Base-by-base conservation (phyloP, 2,888 invertebrate genomes). In the Spatulosminthurus flaviceps region DNA sequence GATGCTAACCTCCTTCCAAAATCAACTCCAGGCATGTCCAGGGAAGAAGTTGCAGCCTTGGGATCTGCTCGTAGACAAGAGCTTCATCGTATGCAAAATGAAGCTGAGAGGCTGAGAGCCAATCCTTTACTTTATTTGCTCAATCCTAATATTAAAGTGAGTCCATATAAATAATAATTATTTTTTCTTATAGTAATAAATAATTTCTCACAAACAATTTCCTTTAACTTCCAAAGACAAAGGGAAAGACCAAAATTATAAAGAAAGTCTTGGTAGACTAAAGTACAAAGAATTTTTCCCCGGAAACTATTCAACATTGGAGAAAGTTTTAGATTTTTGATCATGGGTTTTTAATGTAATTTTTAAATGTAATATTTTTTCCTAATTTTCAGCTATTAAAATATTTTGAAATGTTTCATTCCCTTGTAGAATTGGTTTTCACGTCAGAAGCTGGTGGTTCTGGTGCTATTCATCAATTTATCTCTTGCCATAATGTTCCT, bases 121-220 rank as follows among this genome's bases (percentile, higher is more conserved):
- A 97, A 97, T 90, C 97, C 97, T 87, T 91, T 98, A 87, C 92
- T 97, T 87, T 97, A 96, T 89, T 91, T 98, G 89, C 93, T 95
- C 92, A 96, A 96, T 93, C 97, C 97, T 87, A 94, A 95, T 91
- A 95, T 97, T 86, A 95, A 96, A 94, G 97, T 97, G 89, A 90
- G 90, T 7, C 9, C 9, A 43, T 19, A 0, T 16, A 22, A 16
- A 64, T 60, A 41, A 13, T 41, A 9, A n/a, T n/a, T n/a, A n/a
- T n/a, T n/a, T n/a, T n/a, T n/a, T n/a, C n/a, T n/a, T n/a, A n/a
- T n/a, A n/a, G n/a, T n/a, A n/a, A n/a, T n/a, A n/a, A n/a, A n/a
- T n/a, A n/a, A n/a, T n/a, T n/a, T n/a, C n/a, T n/a, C 34, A 34
- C 9, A 29, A 4, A 4, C 67, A 77, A n/a, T 41, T 66, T 29